Evolutionary conservation across 2,888 invertebrate genomes (phyloP), one percentile per base, ranked within the genome.

Genomic region (Nematopogon swammerdamellus): DNA sequence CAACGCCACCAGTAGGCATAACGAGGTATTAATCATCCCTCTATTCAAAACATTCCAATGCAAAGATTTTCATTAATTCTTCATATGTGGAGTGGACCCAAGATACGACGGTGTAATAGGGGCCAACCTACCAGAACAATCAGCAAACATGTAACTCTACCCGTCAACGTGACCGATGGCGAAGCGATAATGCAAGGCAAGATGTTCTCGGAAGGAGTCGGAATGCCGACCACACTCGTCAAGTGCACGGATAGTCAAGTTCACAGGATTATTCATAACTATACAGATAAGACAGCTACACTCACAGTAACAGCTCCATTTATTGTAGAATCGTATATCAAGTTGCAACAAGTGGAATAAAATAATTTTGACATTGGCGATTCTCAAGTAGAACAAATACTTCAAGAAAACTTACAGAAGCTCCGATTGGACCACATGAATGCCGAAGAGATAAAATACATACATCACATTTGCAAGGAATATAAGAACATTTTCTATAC

Each of bases 371-470:
- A 36, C 25, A 8, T 8, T 14, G 36, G 11, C 4, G n/a, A 36
- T 36, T 14, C n/a, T 8, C 3, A 36, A 3, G 11, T 36, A 36
- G 36, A 36, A 3, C 8, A 36, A 36, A 36, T 36, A 14, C 36
- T 14, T 8, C 8, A 36, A 3, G 16, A 42, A 16, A 48, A 48
- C 42, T 43, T 48, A n/a, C 2, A 2, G 10, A 48, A 42, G 30
- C 42, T 50, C 43, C 8, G 55, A 25, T 25, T 53, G 19, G 53
- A 54, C 2, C 56, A 56, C 16, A 54, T 51, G 49, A 56, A 56
- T 43, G 19, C 42, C 6, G 19, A 42, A 17, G 42, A 48, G n/a
- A 48, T 19, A 19, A 8, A 43, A 5, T 2, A 47, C 47, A 56
- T 57, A 14, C 14, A 36, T n/a, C 46, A 48, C 16, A 16, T 57